Conservation (phyloP, 2,888 invertebrate genomes). For the Lochmaea capreae region DNA sequence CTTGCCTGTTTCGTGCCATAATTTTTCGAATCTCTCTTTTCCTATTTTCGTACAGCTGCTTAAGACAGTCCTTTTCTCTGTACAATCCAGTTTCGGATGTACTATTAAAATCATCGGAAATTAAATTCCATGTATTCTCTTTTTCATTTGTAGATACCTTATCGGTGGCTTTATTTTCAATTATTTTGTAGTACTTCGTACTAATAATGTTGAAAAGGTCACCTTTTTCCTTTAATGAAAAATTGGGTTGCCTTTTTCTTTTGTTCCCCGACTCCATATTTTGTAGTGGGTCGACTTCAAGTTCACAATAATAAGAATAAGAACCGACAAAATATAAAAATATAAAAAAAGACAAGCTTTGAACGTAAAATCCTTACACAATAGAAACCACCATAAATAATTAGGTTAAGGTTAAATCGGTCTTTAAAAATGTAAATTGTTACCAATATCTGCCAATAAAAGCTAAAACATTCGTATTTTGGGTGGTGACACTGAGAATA, state of each 20-base stretch:
- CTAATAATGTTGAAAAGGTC: constrained; percentile 5
- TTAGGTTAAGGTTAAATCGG: not conserved
- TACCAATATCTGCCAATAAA: not conserved
- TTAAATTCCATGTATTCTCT: constrained; percentile 17
- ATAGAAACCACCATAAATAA: not conserved
- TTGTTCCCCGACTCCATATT: constrained; percentile 55
- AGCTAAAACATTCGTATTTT: not conserved
- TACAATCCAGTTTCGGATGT: not conserved
- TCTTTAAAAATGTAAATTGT: not conserved
- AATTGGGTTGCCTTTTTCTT: constrained; percentile 53
- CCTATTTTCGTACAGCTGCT: constrained; percentile 1
- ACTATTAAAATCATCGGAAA: constrained; percentile 5
- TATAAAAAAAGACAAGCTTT: not conserved
- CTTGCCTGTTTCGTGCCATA: constrained; percentile 7
- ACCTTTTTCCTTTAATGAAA: constrained; percentile 9
- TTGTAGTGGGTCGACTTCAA: too few species aligned
- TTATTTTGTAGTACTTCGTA: constrained; percentile 1
- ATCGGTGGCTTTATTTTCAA: constrained; percentile 25
- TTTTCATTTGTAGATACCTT: constrained; percentile 21
- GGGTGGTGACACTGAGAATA: not conserved
- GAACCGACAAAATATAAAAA: not conserved
- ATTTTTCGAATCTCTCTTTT: constrained; percentile 10
- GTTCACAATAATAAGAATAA: constrained; percentile 1
- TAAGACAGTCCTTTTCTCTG: not conserved
- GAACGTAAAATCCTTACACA: too few species aligned